Base-by-base conservation (phyloP, 2,113 vertebrate species). In the Seriola rivoliana region DNA sequence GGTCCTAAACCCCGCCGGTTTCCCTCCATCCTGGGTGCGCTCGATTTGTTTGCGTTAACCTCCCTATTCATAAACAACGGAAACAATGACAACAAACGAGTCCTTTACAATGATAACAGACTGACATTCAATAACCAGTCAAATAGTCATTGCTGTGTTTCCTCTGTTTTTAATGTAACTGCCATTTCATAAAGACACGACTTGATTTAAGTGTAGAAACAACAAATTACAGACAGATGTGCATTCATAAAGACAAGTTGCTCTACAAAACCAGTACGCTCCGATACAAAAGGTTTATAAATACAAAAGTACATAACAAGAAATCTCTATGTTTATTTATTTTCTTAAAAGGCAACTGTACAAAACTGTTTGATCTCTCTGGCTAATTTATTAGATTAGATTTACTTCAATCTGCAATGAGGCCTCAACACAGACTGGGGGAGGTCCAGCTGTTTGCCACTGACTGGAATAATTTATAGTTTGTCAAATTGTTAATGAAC, bases 1-100 rank as follows among this genome's bases (percentile, higher is more conserved):
- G 95, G 95, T 96, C 96, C 93, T 96, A 95, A 91, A 95, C 92
- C 93, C 97, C 96, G 94, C 96, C 96, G 92, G 0, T 36, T 95
- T 85, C 70, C 92, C 86, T 90, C 72, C 88, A 88, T 66, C 79
- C 58, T 88, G 92, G 87, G 92, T 91, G 88, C 84, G 91, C 81
- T 85, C 71, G 89, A 67, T 86, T 84, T 74, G 1, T 0, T 0
- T 9, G 75, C 16, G 59, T 70, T 12, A 0, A 6, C 44, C 66
- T n/a, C 29, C 29, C 29, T 2, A 4, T 8, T 5, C 59, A 57
- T 0, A 5, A 7, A 25, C 1, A 4, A 59, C 7, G 21, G 16
- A 1, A 10, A 19, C 8, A 23, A 9, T 14, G 17, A 32, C 40
- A 63, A 54, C 62, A 36, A 38, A 12, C 55, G 0, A 66, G 32